phyloP scores from a whole-genome alignment of 1,140 invertebrate species.

The Hycleus phaleratus region DNA sequence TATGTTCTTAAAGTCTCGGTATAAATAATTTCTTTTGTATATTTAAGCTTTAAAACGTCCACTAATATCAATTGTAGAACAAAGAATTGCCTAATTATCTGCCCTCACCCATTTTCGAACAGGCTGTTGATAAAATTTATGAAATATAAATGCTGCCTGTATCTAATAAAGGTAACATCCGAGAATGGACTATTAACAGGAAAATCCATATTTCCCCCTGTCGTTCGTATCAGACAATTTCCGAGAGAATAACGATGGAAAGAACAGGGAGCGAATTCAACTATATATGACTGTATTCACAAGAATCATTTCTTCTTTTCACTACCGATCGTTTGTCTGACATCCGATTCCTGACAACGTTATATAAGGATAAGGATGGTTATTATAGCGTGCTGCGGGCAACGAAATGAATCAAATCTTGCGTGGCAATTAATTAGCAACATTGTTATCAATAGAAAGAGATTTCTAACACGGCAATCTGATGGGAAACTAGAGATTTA shows the following conservation, averaged over 20 bases:
- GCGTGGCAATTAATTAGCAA: constrained; percentile 17
- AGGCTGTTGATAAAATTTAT: not conserved
- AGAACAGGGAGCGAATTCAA: not conserved
- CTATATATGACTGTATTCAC: no score
- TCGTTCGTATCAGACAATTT: constrained; percentile 5
- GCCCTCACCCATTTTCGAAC: no score
- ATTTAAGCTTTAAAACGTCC: constrained; percentile 10
- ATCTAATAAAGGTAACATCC: constrained; percentile 11
- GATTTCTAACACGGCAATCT: not conserved
- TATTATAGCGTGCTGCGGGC: constrained; percentile 11
- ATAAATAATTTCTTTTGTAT: constrained; percentile 19
- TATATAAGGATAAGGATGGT: not conserved
- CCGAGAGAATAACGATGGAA: constrained; percentile 2
- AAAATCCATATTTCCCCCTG: constrained; percentile 16
- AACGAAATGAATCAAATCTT: constrained; percentile 10
- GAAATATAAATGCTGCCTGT: no score
- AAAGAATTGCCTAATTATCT: not conserved
- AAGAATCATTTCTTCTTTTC: not conserved
- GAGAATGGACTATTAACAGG: constrained; percentile 20
- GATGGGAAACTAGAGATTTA: no score
- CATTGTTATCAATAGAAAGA: not conserved
- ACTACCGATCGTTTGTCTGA: constrained; percentile 12
- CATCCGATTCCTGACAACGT: constrained; percentile 1
- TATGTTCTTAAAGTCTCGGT: constrained; percentile 15
- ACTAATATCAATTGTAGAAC: no score